Evolutionary conservation across 2,888 invertebrate genomes (phyloP).

Genomic region (Azorinus chamasolen): DNA sequence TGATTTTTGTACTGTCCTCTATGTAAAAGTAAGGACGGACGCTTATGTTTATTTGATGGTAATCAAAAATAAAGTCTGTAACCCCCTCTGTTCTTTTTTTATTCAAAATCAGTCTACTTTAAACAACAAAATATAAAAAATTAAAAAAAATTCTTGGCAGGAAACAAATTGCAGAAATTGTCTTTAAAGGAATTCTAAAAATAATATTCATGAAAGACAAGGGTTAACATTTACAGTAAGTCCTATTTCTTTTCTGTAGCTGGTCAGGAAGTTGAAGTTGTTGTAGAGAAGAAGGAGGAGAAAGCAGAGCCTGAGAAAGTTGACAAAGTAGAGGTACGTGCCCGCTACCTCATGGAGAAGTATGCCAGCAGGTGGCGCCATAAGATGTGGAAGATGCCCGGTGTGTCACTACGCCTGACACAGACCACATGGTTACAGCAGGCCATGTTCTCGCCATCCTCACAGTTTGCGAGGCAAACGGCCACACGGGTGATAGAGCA

Average conservation of each 20-base stretch:
- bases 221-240: too few species aligned
- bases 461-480: slow-evolving; percentile 94
- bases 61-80: too few species aligned
- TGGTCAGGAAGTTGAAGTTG: slow-evolving; percentile 8
- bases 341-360: slow-evolving; percentile 91
- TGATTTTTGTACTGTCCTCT: too few species aligned
- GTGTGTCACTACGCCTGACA: slow-evolving; percentile 74
- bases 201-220: too few species aligned
- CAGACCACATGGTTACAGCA: slow-evolving; percentile 94
- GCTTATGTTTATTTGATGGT: too few species aligned
- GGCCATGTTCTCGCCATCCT: slow-evolving; percentile 97
- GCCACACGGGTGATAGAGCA: slow-evolving; percentile 96
- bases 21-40: too few species aligned
- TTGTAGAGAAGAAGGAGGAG: slow-evolving; percentile 35
- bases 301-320: slow-evolving; percentile 42
- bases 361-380: slow-evolving; percentile 91
- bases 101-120: too few species aligned
- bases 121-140: too few species aligned
- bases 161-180: too few species aligned
- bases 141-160: too few species aligned
- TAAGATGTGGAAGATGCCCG: slow-evolving; percentile 82
- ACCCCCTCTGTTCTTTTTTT: too few species aligned
- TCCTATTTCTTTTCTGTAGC: background rate
- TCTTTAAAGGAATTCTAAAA: too few species aligned
- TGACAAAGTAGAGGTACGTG: slow-evolving; percentile 77